Conservation (phyloP, 2,113 vertebrate genomes). For the Chaetops frenatus region DNA sequence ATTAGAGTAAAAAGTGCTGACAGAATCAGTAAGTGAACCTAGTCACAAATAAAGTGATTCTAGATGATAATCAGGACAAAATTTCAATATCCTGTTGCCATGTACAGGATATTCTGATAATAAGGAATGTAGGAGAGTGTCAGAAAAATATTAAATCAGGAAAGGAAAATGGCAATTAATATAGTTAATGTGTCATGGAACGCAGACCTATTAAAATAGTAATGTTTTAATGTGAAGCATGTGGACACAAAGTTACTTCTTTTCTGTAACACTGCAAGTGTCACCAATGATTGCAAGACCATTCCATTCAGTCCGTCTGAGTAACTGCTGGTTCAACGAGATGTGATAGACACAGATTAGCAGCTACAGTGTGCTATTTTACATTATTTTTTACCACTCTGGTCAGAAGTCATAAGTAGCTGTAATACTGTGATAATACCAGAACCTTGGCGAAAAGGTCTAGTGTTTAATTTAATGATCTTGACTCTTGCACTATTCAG, state of each 20-base stretch:
- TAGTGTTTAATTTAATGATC: not conserved
- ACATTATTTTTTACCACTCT: not conserved
- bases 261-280: not conserved
- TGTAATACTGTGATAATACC: not conserved
- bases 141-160: not conserved
- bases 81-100: not conserved
- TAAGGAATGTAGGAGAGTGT: not conserved
- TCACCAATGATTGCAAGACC: not conserved
- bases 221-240: not conserved
- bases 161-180: not conserved
- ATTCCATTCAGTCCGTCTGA: not conserved
- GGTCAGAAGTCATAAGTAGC: not conserved
- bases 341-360: not conserved
- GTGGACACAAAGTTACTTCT: not conserved
- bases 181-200: not conserved
- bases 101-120: not conserved
- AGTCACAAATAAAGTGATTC: not conserved
- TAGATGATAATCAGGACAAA: not conserved
- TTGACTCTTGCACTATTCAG: not conserved
- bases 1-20: not conserved
- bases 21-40: not conserved
- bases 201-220: not conserved
- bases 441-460: not conserved
- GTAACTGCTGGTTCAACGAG: not conserved
- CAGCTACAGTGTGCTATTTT: not conserved